Base-by-base conservation (phyloP, 1,140 invertebrate species). In the Holcopasites calliopsidis region DNA sequence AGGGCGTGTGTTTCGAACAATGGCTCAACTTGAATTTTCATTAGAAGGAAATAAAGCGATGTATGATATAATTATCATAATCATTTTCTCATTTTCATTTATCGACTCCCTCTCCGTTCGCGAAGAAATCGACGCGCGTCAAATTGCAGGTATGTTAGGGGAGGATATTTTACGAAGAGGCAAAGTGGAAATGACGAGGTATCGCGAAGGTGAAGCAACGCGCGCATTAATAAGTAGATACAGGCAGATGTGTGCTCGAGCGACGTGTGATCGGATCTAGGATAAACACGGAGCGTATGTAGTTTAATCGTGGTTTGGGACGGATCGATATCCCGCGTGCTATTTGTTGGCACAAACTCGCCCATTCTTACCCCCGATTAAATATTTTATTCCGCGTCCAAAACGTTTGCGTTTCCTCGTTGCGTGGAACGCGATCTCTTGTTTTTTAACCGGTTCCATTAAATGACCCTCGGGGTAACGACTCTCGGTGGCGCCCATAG, bases 361-460 rank as follows among this genome's bases (percentile, higher is more conserved):
- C 13, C n/a, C 31, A 31, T 35, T 13, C 16, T 33, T 44, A 4
- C n/a, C 38, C n/a, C n/a, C n/a, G n/a, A 10, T 50, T 60, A 38
- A 71, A 71, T 71, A 71, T 71, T 71, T 71, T 42, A 71, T 60
- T 38, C 31, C n/a, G 40, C 10, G 52, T n/a, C n/a, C n/a, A n/a
- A 11, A 21, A 16, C n/a, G 31, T 47, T 57, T 70, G 33, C 35
- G 28, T 70, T 58, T 47, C 16, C 35, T 26, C 40, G 52, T n/a
- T 10, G 18, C 23, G 28, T 18, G 28, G 3, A 64, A 64, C 28
- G n/a, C 28, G 18, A 16, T 64, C 10, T 33, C 8, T 21, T 6
- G 1, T 21, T 31, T 13, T 61, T 28, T 21, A 18, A 1, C 21
- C 16, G 58, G 31, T 8, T 26, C 21, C 26, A 5, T 3, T 40